Conservation (phyloP, 35 echinoderm and acorn worm genomes). For the Apostichopus californicus region DNA sequence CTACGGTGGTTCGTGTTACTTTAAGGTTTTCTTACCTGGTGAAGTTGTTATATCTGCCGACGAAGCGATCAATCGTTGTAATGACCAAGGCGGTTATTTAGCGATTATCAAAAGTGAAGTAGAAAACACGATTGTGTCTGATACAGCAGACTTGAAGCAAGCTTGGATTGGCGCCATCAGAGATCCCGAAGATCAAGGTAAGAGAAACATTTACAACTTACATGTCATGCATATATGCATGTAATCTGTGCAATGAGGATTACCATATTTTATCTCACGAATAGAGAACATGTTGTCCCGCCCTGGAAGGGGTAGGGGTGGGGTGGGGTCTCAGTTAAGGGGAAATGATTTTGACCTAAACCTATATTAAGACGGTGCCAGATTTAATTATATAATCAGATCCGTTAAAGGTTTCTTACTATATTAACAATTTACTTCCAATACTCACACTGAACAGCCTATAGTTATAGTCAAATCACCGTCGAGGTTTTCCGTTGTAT, state of each 20-base stretch:
- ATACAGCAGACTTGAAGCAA: not conserved
- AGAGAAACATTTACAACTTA: not conserved
- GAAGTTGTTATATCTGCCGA: not conserved
- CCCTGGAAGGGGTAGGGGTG: too few species aligned
- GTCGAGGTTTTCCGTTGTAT: too few species aligned
- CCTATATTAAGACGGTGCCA: too few species aligned
- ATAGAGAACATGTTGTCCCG: too few species aligned
- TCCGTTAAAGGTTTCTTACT: too few species aligned
- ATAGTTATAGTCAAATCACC: too few species aligned
- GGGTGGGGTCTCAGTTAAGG: too few species aligned
- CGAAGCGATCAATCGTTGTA: not conserved
- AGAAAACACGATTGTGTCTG: constrained; percentile 27
- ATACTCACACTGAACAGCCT: too few species aligned
- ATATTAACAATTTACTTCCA: too few species aligned
- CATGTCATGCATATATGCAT: not conserved
- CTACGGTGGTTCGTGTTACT: constrained; percentile 41
- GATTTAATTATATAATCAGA: too few species aligned
- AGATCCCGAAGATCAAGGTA: constrained; percentile 10
- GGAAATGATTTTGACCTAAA: too few species aligned
- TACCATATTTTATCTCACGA: too few species aligned
- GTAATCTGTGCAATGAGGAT: not conserved
- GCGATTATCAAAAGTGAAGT: constrained; percentile 22
- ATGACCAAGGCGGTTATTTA: not conserved
- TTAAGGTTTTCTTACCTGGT: constrained; percentile 34
- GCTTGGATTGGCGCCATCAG: constrained; percentile 43